A percentile compares a stretch with the other conserved stretches of the same genome.
These are phyloP conservation scores for Lithosia quadra DNA, from an alignment of 2,888 invertebrate species.

Conservation along the genomic window DNA sequence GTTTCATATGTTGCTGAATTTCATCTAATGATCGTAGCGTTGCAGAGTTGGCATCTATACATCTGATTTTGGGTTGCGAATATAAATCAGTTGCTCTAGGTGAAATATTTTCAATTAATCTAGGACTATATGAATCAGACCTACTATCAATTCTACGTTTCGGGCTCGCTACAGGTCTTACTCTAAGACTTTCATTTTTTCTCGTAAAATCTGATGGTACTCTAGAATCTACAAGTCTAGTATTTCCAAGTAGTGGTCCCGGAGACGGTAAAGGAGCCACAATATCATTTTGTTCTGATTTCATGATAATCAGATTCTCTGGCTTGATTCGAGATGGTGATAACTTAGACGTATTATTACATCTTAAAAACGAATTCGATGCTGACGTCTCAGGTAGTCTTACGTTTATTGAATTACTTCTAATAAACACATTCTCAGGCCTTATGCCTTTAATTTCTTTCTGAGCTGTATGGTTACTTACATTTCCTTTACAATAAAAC, in stretches of 20 bases:
- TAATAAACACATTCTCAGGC: constrained; percentile 83
- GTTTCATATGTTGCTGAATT: constrained; percentile 86
- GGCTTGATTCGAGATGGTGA: constrained; percentile 81
- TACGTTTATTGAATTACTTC: constrained; percentile 88
- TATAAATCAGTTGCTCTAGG: constrained; percentile 78
- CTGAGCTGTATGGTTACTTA: constrained; percentile 69
- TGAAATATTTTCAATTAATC: constrained; percentile 76
- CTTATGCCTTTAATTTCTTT: constrained; percentile 72
- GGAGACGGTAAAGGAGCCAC: constrained; percentile 92
- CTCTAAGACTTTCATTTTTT: constrained; percentile 73
- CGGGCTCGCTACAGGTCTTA: constrained; percentile 73
- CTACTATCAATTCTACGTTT: constrained; percentile 77
- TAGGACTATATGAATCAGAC: constrained; percentile 77
- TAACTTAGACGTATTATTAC: constrained; percentile 69
- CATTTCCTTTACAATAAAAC: constrained; percentile 91
- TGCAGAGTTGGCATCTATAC: constrained; percentile 80
- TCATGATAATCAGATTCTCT: constrained; percentile 85
- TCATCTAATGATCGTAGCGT: constrained; percentile 86
- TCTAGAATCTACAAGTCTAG: constrained; percentile 91
- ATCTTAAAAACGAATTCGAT: constrained; percentile 70
- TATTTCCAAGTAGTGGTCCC: constrained; percentile 93
- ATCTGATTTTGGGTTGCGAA: constrained; percentile 82
- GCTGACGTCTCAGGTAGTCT: constrained; percentile 85
- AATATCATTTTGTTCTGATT: constrained; percentile 80
- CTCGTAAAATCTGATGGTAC: constrained; percentile 76